Percentiles rank a stretch among this genome's conserved stretches.
Evolutionary conservation across 2,888 invertebrate species (phyloP).

Genomic region (Drosophila paramelanica): DNA sequence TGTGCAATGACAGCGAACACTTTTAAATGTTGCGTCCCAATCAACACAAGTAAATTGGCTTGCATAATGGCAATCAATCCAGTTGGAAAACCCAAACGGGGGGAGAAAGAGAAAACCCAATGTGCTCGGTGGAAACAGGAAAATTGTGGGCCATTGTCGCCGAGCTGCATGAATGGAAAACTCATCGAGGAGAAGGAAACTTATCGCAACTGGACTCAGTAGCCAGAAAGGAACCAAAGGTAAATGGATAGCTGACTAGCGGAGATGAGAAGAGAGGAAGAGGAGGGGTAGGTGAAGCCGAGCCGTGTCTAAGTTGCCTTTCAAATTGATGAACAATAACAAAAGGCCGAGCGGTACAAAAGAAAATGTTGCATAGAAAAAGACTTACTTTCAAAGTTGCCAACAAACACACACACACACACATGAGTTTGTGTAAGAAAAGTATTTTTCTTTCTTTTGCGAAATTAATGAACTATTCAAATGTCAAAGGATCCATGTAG

Average conservation of each 20-base stretch:
- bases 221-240: conserved; percentile 31
- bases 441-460: conserved; percentile 71
- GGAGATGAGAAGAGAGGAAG: background rate
- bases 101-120: conserved; percentile 43
- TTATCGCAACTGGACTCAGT: conserved; percentile 20
- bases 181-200: conserved; percentile 20
- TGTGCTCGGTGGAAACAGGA: conserved; percentile 55
- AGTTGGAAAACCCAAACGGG: conserved; percentile 26
- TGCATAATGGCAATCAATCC: conserved; percentile 45
- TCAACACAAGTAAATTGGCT: conserved; percentile 20
- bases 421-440: conserved; percentile 6
- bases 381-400: conserved; percentile 74
- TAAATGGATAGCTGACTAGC: background rate
- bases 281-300: conserved; percentile 1
- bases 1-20: conserved; percentile 1
- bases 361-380: conserved; percentile 71
- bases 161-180: conserved; percentile 34
- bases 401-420: conserved; percentile 13
- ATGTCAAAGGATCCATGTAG: conserved; percentile 78
- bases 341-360: conserved; percentile 68
- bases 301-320: conserved; percentile 62
- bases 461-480: conserved; percentile 81
- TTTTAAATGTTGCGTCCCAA: conserved; percentile 19
- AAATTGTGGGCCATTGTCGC: conserved; percentile 39
- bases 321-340: conserved; percentile 81